Evolutionary conservation across 2,113 vertebrate genomes (phyloP), one percentile per base, ranked within the genome.

Genomic region (Cottus gobio): DNA sequence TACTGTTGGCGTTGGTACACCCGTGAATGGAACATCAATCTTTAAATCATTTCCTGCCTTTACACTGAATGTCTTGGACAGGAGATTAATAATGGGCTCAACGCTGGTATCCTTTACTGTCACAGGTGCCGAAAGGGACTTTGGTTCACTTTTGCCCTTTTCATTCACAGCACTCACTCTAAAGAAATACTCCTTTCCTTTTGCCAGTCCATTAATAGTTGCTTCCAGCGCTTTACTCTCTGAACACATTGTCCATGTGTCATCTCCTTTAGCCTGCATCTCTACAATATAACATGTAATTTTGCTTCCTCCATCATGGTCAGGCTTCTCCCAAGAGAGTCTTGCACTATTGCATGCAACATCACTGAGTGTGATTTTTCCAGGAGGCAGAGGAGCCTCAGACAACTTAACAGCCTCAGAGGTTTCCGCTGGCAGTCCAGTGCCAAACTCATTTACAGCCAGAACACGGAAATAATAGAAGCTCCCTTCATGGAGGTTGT

Each of bases 261-360:
- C 95, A 92, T 97, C 97, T 80, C 96, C 97, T 85, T 96, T 96
- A 22, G 90, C 94, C 89, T 97, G 96, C 96, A 99, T 99, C 95
- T 99, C 97, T 42, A 99, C 95, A 70, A 95, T 67, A 79, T 99
- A 99, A 77, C 96, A 88, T 85, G 95, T 97, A 87, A 99, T 97
- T 96, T 98, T 99, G 91, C 98, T 99, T 78, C 98, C 98, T 87
- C 98, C 97, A 85, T 99, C 98, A 28, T 97, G 96, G 66, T 97
- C 97, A 82, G 98, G 97, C 82, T 97, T 99, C 83, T 99, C 97
- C 98, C 98, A 99, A 87, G 96, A 95, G 89, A 99, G 94, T 78
- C 93, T 97, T 76, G 93, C 96, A 92, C 94, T 96, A 79, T 94
- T 95, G 37, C 92, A 93, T 73, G 96, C 97, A 86, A 98, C 96